phyloP scores from a whole-genome alignment of 35 echinoderm and acorn worm genomes.

The Strongylocentrotus purpuratus region DNA sequence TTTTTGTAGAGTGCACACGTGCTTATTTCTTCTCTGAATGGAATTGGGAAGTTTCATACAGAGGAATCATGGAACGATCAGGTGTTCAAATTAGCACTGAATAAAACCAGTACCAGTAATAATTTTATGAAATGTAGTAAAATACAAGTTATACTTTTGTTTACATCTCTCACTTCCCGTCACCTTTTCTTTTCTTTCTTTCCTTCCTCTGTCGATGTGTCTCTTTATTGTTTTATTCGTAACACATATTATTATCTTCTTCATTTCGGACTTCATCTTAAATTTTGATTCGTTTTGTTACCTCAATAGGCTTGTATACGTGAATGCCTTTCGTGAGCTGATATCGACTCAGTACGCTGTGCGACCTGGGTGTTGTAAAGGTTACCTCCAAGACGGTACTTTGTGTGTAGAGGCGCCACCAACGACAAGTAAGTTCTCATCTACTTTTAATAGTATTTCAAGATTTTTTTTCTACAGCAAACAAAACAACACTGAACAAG shows the following conservation, averaged over 20 bases:
- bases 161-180: too few relatives aligned
- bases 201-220: not conserved
- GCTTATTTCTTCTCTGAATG: too few relatives aligned
- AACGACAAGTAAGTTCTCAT: conserved; percentile 8
- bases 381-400: conserved; percentile 5
- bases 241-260: not conserved
- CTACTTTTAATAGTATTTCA: not conserved
- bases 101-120: not conserved
- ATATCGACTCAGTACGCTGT: conserved; percentile 33
- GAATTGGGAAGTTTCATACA: too few relatives aligned
- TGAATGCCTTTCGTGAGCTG: conserved; percentile 45
- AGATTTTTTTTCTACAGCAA: too few relatives aligned
- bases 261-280: not conserved
- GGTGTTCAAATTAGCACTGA: not conserved
- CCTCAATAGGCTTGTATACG: not conserved
- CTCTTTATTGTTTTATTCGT: not conserved
- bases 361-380: not conserved
- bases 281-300: not conserved
- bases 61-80: too few relatives aligned
- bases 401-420: conserved; percentile 27
- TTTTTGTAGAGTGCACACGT: too few relatives aligned
- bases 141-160: too few relatives aligned
- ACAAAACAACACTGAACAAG: too few relatives aligned
- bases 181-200: not conserved
- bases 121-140: too few relatives aligned